Percentiles rank a stretch among this genome's conserved stretches.
Evolutionary conservation across 1,140 invertebrate genomes (phyloP).

Genomic region (Leptopilina clavipes): DNA sequence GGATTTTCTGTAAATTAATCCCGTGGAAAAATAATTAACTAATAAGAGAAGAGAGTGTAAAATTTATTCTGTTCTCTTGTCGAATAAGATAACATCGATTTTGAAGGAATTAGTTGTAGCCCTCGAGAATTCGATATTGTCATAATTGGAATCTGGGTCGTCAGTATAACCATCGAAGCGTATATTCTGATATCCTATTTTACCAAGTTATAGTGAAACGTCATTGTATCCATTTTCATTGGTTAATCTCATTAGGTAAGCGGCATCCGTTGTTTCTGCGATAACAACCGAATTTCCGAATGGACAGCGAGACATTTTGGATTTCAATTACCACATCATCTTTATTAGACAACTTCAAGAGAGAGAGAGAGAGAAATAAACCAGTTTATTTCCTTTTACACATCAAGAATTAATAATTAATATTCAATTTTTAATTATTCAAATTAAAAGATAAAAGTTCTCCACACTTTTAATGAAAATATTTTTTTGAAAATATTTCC

Average conservation of each 20-base stretch:
- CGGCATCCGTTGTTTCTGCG: constrained; percentile 6
- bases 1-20: no score
- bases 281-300: constrained; percentile 9
- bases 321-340: constrained; percentile 4
- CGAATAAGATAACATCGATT: constrained; percentile 7
- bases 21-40: no score
- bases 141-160: constrained; percentile 23
- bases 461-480: no score
- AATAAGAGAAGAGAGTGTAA: no score
- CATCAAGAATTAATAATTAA: no score
- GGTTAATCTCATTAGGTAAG: constrained; percentile 17
- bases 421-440: no score
- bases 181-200: constrained; percentile 26
- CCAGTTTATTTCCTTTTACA: no score
- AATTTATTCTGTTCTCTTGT: not conserved
- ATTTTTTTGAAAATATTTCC: no score
- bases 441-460: no score
- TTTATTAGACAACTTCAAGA: not conserved
- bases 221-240: constrained; percentile 29
- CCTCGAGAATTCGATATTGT: not conserved
- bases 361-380: not conserved
- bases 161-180: constrained; percentile 8
- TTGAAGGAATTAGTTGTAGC: constrained; percentile 4
- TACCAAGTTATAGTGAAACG: not conserved
- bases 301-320: not conserved